A percentile compares a stretch with the other conserved stretches of the same genome.
These are phyloP conservation scores for Platyura marginata DNA, from an alignment of 1,140 invertebrate species.

Conservation along the genomic window DNA sequence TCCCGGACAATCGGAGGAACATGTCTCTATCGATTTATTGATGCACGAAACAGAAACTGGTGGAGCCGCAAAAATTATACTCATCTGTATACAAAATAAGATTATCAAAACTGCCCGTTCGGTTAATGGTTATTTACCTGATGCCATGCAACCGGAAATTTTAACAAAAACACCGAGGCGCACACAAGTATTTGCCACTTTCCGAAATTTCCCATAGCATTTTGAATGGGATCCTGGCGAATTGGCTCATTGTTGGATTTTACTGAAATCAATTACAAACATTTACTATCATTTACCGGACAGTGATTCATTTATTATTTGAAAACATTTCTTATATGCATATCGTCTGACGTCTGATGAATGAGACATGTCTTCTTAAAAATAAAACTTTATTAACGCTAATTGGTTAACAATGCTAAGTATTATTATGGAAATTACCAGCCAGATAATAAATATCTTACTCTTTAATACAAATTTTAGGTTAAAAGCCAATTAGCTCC, in stretches of 20 bases:
- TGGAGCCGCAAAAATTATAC: conserved; percentile 43
- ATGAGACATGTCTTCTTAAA: too few species aligned
- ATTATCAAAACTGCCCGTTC: not conserved
- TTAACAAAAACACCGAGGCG: conserved; percentile 40
- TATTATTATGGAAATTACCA: too few species aligned
- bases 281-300: too few species aligned
- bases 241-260: too few species aligned
- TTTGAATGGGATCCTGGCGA: not conserved
- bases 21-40: conserved; percentile 22
- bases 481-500: too few species aligned
- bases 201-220: conserved; percentile 41
- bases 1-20: conserved; percentile 28
- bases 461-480: too few species aligned
- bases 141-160: conserved; percentile 55
- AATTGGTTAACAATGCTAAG: too few species aligned
- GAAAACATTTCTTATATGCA: too few species aligned
- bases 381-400: too few species aligned
- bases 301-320: too few species aligned
- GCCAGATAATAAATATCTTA: too few species aligned
- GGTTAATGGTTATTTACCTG: conserved; percentile 24
- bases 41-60: conserved; percentile 29
- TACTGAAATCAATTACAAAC: too few species aligned
- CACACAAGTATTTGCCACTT: conserved; percentile 51
- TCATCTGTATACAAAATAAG: conserved; percentile 13
- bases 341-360: not conserved